These are phyloP conservation scores for Archips crataeganus DNA, from an alignment of 2,888 invertebrate species.

Conservation along the genomic window DNA sequence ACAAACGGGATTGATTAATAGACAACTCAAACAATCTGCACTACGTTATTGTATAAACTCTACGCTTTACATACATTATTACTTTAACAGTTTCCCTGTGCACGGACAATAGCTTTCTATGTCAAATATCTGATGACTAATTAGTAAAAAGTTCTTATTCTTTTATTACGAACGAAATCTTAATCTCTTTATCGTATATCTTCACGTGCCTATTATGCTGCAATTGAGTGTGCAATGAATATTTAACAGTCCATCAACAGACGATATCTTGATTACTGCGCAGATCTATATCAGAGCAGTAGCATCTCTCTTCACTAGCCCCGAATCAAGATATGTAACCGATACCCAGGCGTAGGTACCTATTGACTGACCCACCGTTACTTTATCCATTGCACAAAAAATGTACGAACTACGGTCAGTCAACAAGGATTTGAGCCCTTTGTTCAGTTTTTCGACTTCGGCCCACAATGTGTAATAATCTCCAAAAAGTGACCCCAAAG, in stretches of 20 bases:
- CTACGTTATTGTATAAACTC: too few relatives aligned
- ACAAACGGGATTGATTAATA: too few relatives aligned
- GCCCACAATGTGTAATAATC: slow-evolving; percentile 78
- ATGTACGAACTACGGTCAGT: slow-evolving; percentile 66
- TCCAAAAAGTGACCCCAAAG: slow-evolving; percentile 86
- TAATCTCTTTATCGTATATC: background rate
- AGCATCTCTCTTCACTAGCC: slow-evolving; percentile 49
- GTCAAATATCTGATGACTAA: background rate
- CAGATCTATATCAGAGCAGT: slow-evolving; percentile 51
- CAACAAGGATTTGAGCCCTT: slow-evolving; percentile 72
- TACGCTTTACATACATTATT: too few relatives aligned
- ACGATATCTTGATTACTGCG: slow-evolving; percentile 57
- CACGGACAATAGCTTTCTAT: background rate
- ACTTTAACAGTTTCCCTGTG: too few relatives aligned
- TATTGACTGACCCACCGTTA: slow-evolving; percentile 59
- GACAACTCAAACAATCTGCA: too few relatives aligned
- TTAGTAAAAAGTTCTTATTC: background rate
- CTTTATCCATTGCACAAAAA: slow-evolving; percentile 62
- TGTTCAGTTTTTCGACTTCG: slow-evolving; percentile 75
- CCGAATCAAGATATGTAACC: slow-evolving; percentile 67
- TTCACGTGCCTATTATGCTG: slow-evolving; percentile 15
- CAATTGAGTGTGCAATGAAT: slow-evolving; percentile 53
- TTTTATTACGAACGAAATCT: background rate
- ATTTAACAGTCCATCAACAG: slow-evolving; percentile 69
- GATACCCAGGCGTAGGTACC: slow-evolving; percentile 52